These are phyloP conservation scores for Ctenicera cuprea DNA, from an alignment of 2,888 invertebrate genomes.

Conservation along the genomic window DNA sequence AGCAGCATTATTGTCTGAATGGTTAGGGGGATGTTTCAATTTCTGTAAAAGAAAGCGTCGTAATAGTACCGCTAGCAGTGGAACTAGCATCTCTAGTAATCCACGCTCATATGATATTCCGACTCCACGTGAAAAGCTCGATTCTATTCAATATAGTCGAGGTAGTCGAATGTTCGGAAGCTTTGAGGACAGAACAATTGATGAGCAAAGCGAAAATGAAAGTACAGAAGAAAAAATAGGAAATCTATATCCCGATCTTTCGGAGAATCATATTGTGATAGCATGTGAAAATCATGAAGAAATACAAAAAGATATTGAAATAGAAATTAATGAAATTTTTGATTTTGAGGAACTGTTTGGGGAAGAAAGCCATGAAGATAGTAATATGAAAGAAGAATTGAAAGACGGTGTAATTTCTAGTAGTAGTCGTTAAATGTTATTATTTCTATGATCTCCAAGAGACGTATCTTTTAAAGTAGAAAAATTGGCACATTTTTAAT, in stretches of 20 bases:
- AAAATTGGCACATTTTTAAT: no score
- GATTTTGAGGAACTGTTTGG: constrained; percentile 64
- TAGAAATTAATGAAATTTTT: constrained; percentile 63
- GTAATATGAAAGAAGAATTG: constrained; percentile 20
- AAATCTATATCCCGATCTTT: constrained; percentile 21
- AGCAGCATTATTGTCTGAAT: constrained; percentile 80
- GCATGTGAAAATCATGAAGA: constrained; percentile 26
- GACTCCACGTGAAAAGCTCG: constrained; percentile 63
- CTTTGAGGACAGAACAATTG: constrained; percentile 28
- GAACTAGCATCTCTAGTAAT: constrained; percentile 62
- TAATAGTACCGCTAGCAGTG: constrained; percentile 58
- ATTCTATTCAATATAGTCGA: constrained; percentile 54
- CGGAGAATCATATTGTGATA: constrained; percentile 1
- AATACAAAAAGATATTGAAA: constrained; percentile 52
- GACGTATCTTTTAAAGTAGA: no score
- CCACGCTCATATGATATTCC: constrained; percentile 64
- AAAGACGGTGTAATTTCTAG: constrained; percentile 21
- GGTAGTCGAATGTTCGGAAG: constrained; percentile 34
- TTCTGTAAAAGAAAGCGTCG: constrained; percentile 72
- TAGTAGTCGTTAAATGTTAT: background rate
- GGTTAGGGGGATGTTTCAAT: constrained; percentile 81
- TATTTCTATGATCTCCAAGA: no score
- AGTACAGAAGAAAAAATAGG: constrained; percentile 6
- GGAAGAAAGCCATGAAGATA: constrained; percentile 54
- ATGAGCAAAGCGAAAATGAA: constrained; percentile 35